Evolutionary conservation across 2,797 vertebrate genomes (phyloP), one percentile per base, ranked within the genome.

Genomic region (Glyptemys insculpta): DNA sequence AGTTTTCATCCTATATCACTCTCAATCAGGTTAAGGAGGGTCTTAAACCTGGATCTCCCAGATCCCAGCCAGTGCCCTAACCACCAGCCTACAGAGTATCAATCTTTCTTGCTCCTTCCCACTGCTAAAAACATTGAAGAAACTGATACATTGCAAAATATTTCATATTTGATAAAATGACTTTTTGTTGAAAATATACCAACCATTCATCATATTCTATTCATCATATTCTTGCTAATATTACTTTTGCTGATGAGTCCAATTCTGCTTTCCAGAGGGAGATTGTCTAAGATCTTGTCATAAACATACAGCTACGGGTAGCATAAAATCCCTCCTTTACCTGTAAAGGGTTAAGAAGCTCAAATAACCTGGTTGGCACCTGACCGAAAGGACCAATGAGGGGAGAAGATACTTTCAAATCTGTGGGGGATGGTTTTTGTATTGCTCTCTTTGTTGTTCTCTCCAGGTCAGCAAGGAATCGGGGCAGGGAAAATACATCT

Each of bases 171-270:
- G 89, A 37, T 83, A 62, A 85, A 95, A 92, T 34, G 83, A 37
- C 11, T 34, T 85, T 86, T 95, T 54, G 92, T 87, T 91, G 41
- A 65, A 65, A 65, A 65, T n/a, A 91, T 12, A 93, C 29, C 84
- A 49, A 89, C 57, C 6, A 93, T 96, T 97, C 93, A 87, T 92
- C 65, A 76, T 0, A 0, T 79, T 89, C 37, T 56, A 10, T 56
- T 56, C 25, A 27, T 27, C 53, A 76, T 0, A 0, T 81, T 89
- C 37, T 54, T 49, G 74, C 84, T 84, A 94, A 82, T 84, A 54
- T 90, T 95, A 83, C 85, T 86, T 94, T 95, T 95, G 34, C 37
- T 94, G 88, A 91, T 53, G 96, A 96, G 87, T 87, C 52, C 76
- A 76, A 53, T 90, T 86, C 89, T 49, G 83, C 87, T 65, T 19